A percentile compares a stretch with the other conserved stretches of the same genome.
Conservation (phyloP, 1,140 invertebrate genomes). For the Cydia strobilella region DNA sequence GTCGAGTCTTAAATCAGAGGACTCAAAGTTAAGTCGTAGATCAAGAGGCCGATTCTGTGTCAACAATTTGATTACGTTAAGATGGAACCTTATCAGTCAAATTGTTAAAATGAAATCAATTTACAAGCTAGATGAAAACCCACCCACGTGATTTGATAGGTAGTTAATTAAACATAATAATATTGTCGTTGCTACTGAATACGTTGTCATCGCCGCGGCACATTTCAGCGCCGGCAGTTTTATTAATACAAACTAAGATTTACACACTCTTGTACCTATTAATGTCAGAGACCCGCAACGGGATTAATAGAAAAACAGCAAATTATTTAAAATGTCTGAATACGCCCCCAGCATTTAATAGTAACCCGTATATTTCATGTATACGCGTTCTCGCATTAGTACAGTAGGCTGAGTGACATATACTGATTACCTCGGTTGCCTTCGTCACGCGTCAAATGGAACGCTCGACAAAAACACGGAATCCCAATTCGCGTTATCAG, state of each 20-base stretch:
- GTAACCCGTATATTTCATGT: conserved; percentile 4
- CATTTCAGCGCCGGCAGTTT: not conserved
- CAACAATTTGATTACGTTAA: too few relatives aligned
- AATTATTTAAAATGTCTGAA: not conserved
- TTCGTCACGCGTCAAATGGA: conserved; percentile 31
- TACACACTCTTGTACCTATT: not conserved
- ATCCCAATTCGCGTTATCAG: conserved; percentile 34
- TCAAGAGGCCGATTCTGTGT: too few relatives aligned
- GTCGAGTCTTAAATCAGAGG: too few relatives aligned
- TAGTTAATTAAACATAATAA: not conserved
- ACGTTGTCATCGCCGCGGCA: not conserved
- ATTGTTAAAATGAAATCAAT: not conserved
- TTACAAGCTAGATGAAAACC: not conserved
- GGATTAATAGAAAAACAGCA: not conserved
- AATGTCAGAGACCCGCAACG: not conserved
- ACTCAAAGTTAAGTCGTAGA: too few relatives aligned
- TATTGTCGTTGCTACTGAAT: not conserved
- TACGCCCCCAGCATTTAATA: not conserved
- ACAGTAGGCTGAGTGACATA: conserved; percentile 32
- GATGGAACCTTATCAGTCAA: too few relatives aligned
- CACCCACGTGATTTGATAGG: not conserved
- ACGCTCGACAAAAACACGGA: conserved; percentile 34
- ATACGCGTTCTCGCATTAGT: not conserved
- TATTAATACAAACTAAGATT: too few relatives aligned
- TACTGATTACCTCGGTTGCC: conserved; percentile 36